A percentile compares a stretch with the other conserved stretches of the same genome.
These are phyloP conservation scores for Chaitophorus viminalis DNA, from an alignment of 2,888 invertebrate genomes.

Conservation along the genomic window DNA sequence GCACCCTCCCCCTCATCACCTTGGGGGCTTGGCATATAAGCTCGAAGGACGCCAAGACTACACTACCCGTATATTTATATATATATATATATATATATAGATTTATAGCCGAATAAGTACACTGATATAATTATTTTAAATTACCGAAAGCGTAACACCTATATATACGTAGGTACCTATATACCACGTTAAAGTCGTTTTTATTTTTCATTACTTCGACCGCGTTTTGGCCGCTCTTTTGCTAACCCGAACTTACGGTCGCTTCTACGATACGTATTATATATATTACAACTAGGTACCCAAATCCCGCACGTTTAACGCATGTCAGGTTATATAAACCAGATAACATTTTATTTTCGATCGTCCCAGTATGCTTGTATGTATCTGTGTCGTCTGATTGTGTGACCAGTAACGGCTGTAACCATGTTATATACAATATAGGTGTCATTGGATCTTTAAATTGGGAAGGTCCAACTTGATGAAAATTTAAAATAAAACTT, in stretches of 20 bases:
- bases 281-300: not conserved
- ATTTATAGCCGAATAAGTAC: not conserved
- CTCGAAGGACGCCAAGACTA: not conserved
- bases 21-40: not conserved
- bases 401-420: too few species aligned
- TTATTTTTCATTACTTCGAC: not conserved
- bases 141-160: not conserved
- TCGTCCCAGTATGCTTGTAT: not conserved
- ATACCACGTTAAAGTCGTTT: not conserved
- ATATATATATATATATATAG: not conserved
- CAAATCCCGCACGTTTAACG: not conserved
- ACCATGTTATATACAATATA: too few species aligned
- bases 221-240: not conserved
- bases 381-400: too few species aligned
- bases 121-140: conserved; percentile 23
- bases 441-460: too few species aligned
- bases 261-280: not conserved
- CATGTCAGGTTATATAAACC: not conserved
- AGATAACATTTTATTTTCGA: not conserved
- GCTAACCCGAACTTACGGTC: not conserved
- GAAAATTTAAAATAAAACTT: too few species aligned
- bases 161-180: not conserved
- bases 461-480: too few species aligned
- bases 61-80: not conserved
- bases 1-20: not conserved